Base-by-base conservation (phyloP, 2,113 vertebrate genomes). In the Poeciliopsis occidentalis region DNA sequence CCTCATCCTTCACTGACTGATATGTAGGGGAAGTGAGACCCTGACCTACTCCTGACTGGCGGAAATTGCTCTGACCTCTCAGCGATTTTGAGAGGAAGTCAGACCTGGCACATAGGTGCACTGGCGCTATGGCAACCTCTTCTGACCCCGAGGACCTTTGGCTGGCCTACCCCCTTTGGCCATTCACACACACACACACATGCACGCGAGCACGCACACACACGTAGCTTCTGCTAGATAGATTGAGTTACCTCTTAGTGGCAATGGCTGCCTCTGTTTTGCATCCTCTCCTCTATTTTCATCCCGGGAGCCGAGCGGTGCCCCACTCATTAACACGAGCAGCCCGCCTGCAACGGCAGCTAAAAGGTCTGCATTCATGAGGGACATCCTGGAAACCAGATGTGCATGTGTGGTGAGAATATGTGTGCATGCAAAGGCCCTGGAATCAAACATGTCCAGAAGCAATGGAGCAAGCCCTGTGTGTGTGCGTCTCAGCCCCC, bases 61-160 rank as follows among this genome's bases (percentile, higher is more conserved):
- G 94, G 94, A 94, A 94, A 94, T 94, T 93, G 89, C 89, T 87
- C 79, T 91, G 93, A 95, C 93, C 92, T 88, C 86, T 81, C 67
- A 69, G 70, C 29, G 68, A 87, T 93, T 92, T 88, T 82, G 87
- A 88, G 91, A 92, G 91, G 88, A 93, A 94, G 91, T 88, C 83
- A 87, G 80, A 76, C 79, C 85, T 90, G 88, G 89, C 90, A 91
- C 87, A 87, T 77, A 83, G 72, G 62, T 62, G 73, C 84, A 44
- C 34, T 79, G 83, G 81, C 69, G 80, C 80, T 82, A 76, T 82
- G 88, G 88, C 80, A 76, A 78, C 75, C 78, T 80, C 76, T 67
- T 69, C 74, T 92, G 90, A 94, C 93, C 89, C 86, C 71, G 0
- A 65, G 73, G 87, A 89, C 82, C 91, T 85, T 75, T 76, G 17